A percentile compares a stretch with the other conserved stretches of the same genome.
Conservation (phyloP, 37 sponge, comb jelly and placozoan genomes). For the Diacarnus erythraeanus region DNA sequence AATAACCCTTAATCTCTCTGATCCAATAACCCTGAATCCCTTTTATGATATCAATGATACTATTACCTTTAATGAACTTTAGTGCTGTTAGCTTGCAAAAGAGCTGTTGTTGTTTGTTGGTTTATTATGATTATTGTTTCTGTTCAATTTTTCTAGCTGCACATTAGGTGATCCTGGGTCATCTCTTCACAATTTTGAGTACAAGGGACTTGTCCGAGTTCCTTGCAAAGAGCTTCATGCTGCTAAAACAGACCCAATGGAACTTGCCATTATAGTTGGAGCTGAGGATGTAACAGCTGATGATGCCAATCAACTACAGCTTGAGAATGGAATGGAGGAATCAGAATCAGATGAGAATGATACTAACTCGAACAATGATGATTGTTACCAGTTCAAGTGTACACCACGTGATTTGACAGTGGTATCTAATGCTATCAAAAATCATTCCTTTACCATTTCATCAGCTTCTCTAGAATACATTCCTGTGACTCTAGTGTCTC, state of each 20-base stretch:
- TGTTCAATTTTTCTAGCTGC: slow-evolving; percentile 23
- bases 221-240: slow-evolving; percentile 1
- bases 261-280: slow-evolving; percentile 71
- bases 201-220: slow-evolving; percentile 46
- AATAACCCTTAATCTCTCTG: too few relatives aligned
- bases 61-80: too few relatives aligned
- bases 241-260: slow-evolving; percentile 28
- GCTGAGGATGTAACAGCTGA: slow-evolving; percentile 63
- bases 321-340: background rate
- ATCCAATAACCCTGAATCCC: too few relatives aligned
- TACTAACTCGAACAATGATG: background rate
- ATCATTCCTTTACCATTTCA: slow-evolving; percentile 3
- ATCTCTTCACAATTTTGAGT: slow-evolving; percentile 39
- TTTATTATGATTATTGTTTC: background rate
- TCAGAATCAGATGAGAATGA: background rate
- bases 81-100: background rate
- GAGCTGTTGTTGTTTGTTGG: background rate
- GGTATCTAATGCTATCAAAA: slow-evolving; percentile 23
- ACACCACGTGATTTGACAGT: slow-evolving; percentile 13
- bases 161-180: slow-evolving; percentile 55
- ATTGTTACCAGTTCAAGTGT: slow-evolving; percentile 39
- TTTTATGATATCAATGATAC: too few relatives aligned
- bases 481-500: slow-evolving; percentile 13
- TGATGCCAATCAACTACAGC: background rate
- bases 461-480: slow-evolving; percentile 38